These are phyloP conservation scores for Ascidia mentula DNA, from an alignment of 23 tunicate genomes.

Conservation along the genomic window DNA sequence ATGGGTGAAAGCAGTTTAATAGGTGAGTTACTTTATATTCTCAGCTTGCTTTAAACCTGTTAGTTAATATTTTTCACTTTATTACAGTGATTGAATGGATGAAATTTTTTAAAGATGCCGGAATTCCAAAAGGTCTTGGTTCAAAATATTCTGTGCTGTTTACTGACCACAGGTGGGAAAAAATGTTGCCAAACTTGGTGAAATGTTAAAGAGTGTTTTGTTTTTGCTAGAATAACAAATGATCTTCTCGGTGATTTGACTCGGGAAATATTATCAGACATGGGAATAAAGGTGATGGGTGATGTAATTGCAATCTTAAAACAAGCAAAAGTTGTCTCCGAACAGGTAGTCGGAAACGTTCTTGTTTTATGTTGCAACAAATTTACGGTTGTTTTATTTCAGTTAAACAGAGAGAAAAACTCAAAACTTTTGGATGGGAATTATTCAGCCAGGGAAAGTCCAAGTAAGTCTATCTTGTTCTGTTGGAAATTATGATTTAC, in stretches of 20 bases:
- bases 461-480: not conserved
- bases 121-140: conserved; percentile 69
- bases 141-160: conserved; percentile 73
- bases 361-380: not conserved
- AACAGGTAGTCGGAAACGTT: conserved; percentile 56
- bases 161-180: conserved; percentile 57
- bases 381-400: not conserved
- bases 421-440: not conserved
- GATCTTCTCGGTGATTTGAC: conserved; percentile 60
- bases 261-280: conserved; percentile 67
- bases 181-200: no score
- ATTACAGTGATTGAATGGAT: conserved; percentile 56
- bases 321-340: conserved; percentile 61
- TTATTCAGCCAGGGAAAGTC: not conserved
- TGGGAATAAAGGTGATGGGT: conserved; percentile 88
- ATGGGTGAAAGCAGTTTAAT: no score
- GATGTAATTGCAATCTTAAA: conserved; percentile 79
- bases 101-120: conserved; percentile 85
- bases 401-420: conserved; percentile 19
- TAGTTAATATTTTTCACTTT: no score
- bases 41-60: no score
- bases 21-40: no score
- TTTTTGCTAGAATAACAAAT: conserved; percentile 55
- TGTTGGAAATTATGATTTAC: no score
- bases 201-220: no score